Evolutionary conservation across 2,113 vertebrate genomes (phyloP).

Genomic region (Panthera uncia): DNA sequence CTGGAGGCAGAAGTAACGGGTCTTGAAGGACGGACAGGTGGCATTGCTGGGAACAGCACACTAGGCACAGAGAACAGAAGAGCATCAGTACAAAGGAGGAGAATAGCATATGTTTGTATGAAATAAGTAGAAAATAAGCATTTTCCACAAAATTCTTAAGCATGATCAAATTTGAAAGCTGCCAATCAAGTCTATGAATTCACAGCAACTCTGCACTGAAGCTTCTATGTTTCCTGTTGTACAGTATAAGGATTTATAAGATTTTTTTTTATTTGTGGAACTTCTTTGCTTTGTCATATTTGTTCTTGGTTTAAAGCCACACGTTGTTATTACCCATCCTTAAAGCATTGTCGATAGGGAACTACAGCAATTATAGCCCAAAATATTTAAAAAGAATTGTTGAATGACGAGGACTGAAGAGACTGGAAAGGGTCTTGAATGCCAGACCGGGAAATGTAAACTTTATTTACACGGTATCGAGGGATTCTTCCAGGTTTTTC

Average conservation of each 20-base stretch:
- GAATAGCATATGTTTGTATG: not conserved
- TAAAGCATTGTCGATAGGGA: not conserved
- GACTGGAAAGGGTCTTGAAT: not conserved
- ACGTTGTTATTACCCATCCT: not conserved
- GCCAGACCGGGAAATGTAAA: not conserved
- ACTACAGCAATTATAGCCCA: not conserved
- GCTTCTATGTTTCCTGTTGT: fast-evolving
- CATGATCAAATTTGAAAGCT: not conserved
- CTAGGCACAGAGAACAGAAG: not conserved
- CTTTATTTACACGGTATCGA: not conserved
- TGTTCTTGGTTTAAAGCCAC: not conserved
- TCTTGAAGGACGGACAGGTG: not conserved
- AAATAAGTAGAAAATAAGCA: not conserved
- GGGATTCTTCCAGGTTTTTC: not conserved
- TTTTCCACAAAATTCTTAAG: not conserved
- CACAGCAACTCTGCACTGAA: not conserved
- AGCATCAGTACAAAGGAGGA: not conserved
- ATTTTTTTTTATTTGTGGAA: not conserved
- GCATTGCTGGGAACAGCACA: not conserved
- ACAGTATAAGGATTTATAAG: not conserved
- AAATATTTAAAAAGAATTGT: not conserved
- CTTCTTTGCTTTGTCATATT: not conserved
- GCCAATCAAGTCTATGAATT: not conserved
- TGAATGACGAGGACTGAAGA: not conserved
- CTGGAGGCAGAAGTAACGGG: not conserved